Conservation (phyloP, 2,797 vertebrate species). For the Spheniscus humboldti region DNA sequence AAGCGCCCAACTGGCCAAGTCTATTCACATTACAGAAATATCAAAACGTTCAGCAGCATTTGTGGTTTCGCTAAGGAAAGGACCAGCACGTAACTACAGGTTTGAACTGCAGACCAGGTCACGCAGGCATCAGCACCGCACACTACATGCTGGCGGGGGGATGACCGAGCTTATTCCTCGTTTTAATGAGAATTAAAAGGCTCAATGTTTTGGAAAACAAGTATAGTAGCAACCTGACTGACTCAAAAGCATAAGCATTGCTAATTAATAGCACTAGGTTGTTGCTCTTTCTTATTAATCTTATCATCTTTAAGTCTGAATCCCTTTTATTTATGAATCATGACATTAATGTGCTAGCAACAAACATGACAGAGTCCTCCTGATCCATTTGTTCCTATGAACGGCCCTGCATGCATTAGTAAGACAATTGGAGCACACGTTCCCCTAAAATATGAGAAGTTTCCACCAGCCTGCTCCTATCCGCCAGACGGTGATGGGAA, state of each 20-base stretch:
- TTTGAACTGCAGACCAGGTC: background rate
- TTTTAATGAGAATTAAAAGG: background rate
- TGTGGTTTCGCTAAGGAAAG: background rate
- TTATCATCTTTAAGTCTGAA: background rate
- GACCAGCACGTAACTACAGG: background rate
- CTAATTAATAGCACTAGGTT: background rate
- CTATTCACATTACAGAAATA: background rate
- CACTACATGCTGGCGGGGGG: accelerated
- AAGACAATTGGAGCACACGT: accelerated
- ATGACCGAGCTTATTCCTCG: background rate
- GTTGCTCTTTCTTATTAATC: background rate
- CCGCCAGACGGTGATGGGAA: accelerated
- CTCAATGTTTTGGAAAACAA: background rate
- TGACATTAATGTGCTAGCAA: background rate
- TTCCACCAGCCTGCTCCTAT: background rate
- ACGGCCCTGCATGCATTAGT: accelerated
- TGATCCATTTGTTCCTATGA: background rate
- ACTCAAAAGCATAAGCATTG: background rate
- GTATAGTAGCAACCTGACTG: background rate
- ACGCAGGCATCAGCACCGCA: accelerated
- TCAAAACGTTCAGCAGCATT: background rate
- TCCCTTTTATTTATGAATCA: background rate
- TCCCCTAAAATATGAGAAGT: background rate
- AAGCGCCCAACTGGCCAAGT: background rate
- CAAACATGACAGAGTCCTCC: background rate